Conservation (phyloP, 2,113 vertebrate genomes). For the Monopterus albus region DNA sequence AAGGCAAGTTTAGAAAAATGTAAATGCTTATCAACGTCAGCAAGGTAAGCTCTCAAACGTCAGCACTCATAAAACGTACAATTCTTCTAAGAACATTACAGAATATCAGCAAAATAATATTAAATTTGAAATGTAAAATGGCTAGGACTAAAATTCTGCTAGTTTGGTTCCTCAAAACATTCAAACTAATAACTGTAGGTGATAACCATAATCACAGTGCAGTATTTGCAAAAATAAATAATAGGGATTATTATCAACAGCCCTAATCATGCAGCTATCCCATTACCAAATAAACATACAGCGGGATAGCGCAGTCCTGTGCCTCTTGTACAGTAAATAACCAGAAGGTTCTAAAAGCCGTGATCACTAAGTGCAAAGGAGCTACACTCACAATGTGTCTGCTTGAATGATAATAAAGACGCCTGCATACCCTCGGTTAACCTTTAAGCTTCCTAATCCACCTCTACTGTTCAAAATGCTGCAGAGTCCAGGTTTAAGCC, state of each 20-base stretch:
- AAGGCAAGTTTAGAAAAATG: too few species aligned
- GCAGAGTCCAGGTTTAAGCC: constrained; percentile 47
- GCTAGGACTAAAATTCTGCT: too few species aligned
- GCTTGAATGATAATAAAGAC: constrained; percentile 27
- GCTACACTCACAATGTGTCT: constrained; percentile 22
- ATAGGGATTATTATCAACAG: constrained; percentile 7
- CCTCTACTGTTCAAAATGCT: constrained; percentile 53
- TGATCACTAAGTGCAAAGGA: not conserved
- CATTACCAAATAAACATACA: constrained; percentile 1
- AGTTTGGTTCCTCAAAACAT: not conserved
- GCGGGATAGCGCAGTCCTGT: too few species aligned
- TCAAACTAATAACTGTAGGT: not conserved
- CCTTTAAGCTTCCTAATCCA: constrained; percentile 69
- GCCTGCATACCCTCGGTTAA: constrained; percentile 45
- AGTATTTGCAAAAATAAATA: not conserved
- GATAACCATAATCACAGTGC: not conserved
- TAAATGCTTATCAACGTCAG: too few species aligned
- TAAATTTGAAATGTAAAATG: too few species aligned
- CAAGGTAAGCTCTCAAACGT: too few species aligned
- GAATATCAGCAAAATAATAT: too few species aligned
- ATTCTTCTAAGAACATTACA: too few species aligned
- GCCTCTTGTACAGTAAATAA: too few species aligned
- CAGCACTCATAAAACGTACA: too few species aligned
- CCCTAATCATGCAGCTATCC: not conserved
- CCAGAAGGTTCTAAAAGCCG: not conserved